Base-by-base conservation (phyloP, 2,113 vertebrate species). In the Cyprinodon tularosa region DNA sequence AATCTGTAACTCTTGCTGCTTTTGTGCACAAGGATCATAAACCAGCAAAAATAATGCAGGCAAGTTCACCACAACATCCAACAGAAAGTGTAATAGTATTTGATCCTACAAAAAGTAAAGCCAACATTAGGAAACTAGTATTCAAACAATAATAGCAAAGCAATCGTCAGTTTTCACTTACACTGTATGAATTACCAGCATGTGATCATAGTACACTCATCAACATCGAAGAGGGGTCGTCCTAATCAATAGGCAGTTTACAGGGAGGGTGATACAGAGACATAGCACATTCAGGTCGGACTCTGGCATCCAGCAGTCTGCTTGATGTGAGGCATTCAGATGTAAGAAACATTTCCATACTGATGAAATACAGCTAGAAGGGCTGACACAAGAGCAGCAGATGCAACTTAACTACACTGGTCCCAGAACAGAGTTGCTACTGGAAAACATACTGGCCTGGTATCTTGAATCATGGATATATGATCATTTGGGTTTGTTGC, bases 201-300 rank as follows among this genome's bases (percentile, higher is more conserved):
- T 89, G 84, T 81, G 78, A 86, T 85, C 82, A 83, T 74, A 85
- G 71, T 76, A 91, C 87, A 90, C 84, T 78, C 68, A 80, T 85
- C 67, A 83, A 81, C 73, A 81, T 74, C 66, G 84, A 70, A 29
- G 76, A 82, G 47, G 78, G 79, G 76, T 80, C 13, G 37, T 80
- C 72, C 77, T 66, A 69, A 68, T 87, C 75, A 80, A 85, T 86
- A 81, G 75, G 82, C 63, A 82, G 62, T 68, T 57, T 68, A 82
- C 60, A 73, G 77, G 71, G 63, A 74, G 72, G 66, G 76, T 22
- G 77, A 85, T 59, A 79, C 45, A 61, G 47, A 85, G 72, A 80
- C 45, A 4, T 71, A 59, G 66, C 80, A 68, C 76, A 83, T 65
- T 82, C 67, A 72, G 79, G 74, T 72, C 40, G 15, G 80, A 68